Evolutionary conservation across 2,888 invertebrate species (phyloP).

Genomic region (Andrena minutula): DNA sequence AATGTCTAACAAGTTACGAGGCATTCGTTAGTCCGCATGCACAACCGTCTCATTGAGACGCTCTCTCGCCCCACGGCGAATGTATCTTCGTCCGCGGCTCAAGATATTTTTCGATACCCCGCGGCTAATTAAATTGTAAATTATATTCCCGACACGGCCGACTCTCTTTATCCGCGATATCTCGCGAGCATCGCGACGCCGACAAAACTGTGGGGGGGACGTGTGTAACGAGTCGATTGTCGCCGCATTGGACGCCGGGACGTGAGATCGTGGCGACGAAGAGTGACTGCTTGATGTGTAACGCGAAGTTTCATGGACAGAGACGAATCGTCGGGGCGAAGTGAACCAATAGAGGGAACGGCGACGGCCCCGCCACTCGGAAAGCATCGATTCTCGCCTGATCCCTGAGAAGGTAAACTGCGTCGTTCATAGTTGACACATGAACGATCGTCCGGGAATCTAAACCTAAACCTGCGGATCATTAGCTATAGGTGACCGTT

Average conservation of each 20-base stretch:
- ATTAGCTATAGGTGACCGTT: not conserved
- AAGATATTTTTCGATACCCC: slow-evolving; percentile 39
- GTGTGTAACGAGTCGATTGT: slow-evolving; percentile 51
- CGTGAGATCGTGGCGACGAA: slow-evolving; percentile 31
- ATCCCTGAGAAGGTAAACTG: slow-evolving; percentile 9
- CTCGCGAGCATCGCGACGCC: not conserved
- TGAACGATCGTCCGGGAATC: not conserved
- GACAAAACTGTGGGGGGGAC: not conserved
- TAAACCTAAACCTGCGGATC: not conserved
- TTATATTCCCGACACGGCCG: slow-evolving; percentile 28
- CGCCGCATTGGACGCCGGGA: slow-evolving; percentile 12
- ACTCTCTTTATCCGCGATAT: slow-evolving; percentile 18
- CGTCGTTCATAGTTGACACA: not conserved
- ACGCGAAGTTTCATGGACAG: slow-evolving; percentile 24
- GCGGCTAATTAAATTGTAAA: slow-evolving; percentile 57
- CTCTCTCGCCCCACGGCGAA: slow-evolving; percentile 7
- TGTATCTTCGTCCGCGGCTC: slow-evolving; percentile 44
- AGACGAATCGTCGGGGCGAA: slow-evolving; percentile 31
- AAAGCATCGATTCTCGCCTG: not conserved
- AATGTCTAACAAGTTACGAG: slow-evolving; percentile 70
- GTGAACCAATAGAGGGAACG: not conserved
- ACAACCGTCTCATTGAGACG: slow-evolving; percentile 45
- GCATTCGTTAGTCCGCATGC: slow-evolving; percentile 50
- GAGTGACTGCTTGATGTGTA: slow-evolving; percentile 35
- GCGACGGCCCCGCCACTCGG: not conserved